These are phyloP conservation scores for Protosalanx chinensis DNA, from an alignment of 2,797 vertebrate genomes.

Conservation along the genomic window DNA sequence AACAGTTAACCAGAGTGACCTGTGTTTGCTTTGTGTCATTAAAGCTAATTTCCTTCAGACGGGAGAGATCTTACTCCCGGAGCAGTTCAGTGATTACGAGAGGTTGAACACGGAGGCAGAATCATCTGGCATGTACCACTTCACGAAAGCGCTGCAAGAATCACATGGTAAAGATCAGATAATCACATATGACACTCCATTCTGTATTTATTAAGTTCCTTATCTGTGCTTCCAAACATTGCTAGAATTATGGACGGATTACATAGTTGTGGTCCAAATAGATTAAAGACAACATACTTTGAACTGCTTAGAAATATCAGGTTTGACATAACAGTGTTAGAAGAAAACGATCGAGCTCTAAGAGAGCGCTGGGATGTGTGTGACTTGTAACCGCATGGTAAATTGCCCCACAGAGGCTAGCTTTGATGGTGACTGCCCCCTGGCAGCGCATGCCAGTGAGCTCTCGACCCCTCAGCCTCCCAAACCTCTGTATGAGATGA, in stretches of 20 bases:
- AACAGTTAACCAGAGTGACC: constrained; percentile 11
- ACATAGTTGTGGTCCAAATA: neutral
- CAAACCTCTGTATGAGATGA: constrained; percentile 55
- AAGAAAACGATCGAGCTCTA: neutral
- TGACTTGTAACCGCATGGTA: neutral
- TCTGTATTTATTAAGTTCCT: neutral
- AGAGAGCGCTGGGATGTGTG: neutral
- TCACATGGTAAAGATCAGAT: constrained; percentile 41
- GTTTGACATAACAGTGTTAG: neutral
- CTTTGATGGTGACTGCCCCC: neutral
- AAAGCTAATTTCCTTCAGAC: constrained; percentile 71
- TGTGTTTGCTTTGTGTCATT: constrained; percentile 45
- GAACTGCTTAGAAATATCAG: neutral
- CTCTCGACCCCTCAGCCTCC: constrained; percentile 17
- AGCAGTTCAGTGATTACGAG: constrained; percentile 64
- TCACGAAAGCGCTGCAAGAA: constrained; percentile 56
- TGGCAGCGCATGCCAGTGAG: neutral
- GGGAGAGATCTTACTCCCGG: constrained; percentile 66
- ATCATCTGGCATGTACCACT: constrained; percentile 61
- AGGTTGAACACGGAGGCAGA: constrained; percentile 61
- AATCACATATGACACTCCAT: constrained; percentile 1
- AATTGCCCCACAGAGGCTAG: neutral
- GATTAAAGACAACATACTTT: constrained; percentile 12
- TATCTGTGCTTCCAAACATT: neutral
- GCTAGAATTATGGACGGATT: neutral